A percentile compares a stretch with the other conserved stretches of the same genome.
phyloP scores from a whole-genome alignment of 2,113 vertebrate species.

The Indicator maculatus region DNA sequence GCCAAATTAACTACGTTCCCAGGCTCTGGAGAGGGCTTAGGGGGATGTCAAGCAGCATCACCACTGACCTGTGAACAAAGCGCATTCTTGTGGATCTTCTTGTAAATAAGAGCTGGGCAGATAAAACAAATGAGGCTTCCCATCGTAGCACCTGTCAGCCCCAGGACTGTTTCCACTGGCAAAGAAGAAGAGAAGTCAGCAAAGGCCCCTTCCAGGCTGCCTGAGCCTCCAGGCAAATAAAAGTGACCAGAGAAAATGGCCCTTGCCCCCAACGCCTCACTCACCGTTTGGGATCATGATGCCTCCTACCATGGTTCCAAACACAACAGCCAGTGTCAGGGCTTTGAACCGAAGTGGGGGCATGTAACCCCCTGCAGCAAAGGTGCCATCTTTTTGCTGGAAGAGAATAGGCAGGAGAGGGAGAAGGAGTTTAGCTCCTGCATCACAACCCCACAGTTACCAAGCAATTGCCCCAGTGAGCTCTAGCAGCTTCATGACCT shows the following conservation, averaged over 20 bases:
- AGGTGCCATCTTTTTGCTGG: slow-evolving; percentile 97
- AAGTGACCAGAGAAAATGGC: background rate
- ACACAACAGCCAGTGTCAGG: slow-evolving; percentile 91
- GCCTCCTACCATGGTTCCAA: slow-evolving; percentile 96
- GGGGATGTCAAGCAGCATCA: slow-evolving; percentile 16
- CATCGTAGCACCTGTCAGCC: slow-evolving; percentile 96
- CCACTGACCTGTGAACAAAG: slow-evolving; percentile 87
- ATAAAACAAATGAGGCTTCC: slow-evolving; percentile 98
- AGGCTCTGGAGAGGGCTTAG: slow-evolving; percentile 7
- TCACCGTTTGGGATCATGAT: slow-evolving; percentile 96
- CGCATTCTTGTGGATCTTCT: slow-evolving; percentile 89
- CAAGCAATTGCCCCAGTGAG: background rate
- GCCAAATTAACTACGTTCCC: background rate
- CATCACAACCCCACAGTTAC: background rate
- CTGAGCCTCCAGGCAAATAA: background rate
- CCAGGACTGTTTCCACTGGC: slow-evolving; percentile 95
- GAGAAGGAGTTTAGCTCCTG: background rate
- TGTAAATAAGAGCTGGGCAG: slow-evolving; percentile 96
- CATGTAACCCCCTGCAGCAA: slow-evolving; percentile 95
- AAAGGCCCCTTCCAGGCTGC: background rate
- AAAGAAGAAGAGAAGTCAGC: slow-evolving; percentile 42
- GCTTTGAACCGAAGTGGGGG: slow-evolving; percentile 95
- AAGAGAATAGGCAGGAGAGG: background rate
- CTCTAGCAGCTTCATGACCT: background rate
- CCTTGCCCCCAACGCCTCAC: background rate